Evolutionary conservation across 2,113 vertebrate genomes (phyloP).

Genomic region (Neotoma lepida): DNA sequence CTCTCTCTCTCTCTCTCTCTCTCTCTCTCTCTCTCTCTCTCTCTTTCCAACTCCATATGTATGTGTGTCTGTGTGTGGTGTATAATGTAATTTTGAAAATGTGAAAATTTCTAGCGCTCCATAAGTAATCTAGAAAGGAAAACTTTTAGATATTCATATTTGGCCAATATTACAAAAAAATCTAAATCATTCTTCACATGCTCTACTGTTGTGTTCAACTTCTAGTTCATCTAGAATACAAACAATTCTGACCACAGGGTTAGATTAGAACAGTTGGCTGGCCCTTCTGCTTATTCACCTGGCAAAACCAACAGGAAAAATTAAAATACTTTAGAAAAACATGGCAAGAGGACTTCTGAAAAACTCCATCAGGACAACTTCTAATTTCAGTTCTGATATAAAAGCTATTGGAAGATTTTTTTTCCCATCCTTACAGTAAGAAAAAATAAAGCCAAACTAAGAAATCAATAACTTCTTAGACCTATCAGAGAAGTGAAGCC

Average conservation of each 20-base stretch:
- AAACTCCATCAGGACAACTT: not conserved
- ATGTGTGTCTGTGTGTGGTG: not conserved
- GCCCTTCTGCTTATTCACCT: not conserved
- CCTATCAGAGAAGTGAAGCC: not conserved
- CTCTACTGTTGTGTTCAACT: not conserved
- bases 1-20: too few species aligned
- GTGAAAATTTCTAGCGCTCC: not conserved
- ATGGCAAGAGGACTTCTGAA: not conserved
- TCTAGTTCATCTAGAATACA: not conserved
- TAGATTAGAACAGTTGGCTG: not conserved
- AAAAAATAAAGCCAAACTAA: not conserved
- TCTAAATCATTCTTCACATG: not conserved
- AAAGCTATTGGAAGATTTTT: not conserved
- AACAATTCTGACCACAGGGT: not conserved
- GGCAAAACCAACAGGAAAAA: not conserved
- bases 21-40: too few species aligned
- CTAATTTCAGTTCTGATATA: not conserved
- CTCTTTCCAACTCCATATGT: too few species aligned
- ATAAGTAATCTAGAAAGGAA: not conserved
- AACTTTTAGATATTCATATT: not conserved
- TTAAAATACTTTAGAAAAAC: not conserved
- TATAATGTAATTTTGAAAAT: not conserved
- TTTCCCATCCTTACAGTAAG: not conserved
- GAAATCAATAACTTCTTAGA: conserved; percentile 2
- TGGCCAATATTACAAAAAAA: not conserved